phyloP scores from a whole-genome alignment of 2,797 vertebrate species.

The Columba guinea region DNA sequence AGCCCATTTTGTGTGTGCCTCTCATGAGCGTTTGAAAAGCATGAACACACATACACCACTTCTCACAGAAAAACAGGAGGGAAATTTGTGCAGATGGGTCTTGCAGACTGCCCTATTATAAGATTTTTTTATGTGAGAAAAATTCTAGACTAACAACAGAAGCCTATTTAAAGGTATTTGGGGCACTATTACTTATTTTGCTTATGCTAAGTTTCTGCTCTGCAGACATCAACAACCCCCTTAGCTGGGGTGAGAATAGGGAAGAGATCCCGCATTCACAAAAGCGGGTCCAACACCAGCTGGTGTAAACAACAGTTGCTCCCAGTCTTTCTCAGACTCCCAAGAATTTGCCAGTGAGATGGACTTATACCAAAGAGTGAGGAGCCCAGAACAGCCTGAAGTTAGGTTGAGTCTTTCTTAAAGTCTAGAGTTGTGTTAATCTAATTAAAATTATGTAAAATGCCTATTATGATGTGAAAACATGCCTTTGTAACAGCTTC shows the following conservation, averaged over 20 bases:
- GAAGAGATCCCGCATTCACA: neutral
- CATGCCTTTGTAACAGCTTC: neutral
- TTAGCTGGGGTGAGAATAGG: neutral
- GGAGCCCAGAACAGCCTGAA: neutral
- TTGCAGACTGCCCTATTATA: neutral
- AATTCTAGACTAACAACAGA: neutral
- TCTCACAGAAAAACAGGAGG: neutral
- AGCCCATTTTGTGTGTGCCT: neutral
- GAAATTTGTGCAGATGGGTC: neutral
- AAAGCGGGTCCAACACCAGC: neutral
- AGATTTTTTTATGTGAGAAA: neutral
- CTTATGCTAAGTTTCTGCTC: neutral
- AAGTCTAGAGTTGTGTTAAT: neutral
- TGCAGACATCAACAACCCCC: neutral
- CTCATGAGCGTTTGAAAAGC: neutral
- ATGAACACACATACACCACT: neutral
- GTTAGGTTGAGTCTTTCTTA: neutral
- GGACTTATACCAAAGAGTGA: neutral
- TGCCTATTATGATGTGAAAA: neutral
- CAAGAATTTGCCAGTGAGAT: neutral
- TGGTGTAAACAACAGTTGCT: neutral
- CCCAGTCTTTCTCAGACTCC: neutral
- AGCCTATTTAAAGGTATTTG: neutral
- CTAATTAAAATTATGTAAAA: neutral
- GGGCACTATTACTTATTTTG: neutral